Evolutionary conservation across 1,140 invertebrate genomes (phyloP), one percentile per base, ranked within the genome.

Genomic region (Drosophila tristis): DNA sequence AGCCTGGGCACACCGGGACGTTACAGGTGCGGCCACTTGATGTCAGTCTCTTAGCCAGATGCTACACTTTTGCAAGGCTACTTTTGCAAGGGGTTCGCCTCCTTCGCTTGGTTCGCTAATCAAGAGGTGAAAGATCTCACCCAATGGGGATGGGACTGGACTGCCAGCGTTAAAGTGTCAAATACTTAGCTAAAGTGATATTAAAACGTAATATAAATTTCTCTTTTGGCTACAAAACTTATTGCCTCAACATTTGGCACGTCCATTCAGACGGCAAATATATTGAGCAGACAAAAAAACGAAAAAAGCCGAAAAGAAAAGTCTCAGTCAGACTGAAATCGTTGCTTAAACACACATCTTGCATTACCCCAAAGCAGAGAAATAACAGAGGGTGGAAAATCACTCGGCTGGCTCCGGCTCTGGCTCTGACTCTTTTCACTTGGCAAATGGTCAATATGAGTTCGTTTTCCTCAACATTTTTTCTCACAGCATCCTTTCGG

Each of bases 211-310:
- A 78, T 78, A 82, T 82, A 78, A 63, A 81, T 78, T 81, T 81
- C 68, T 58, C 31, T 49, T 51, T 75, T 65, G 71, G 72, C 61
- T 75, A 58, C 58, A 78, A 51, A 74, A 82, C 74, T 82, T 82
- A 82, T 82, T 82, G 79, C 80, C 75, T 64, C 68, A 59, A 77
- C 79, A 78, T 82, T 82, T 82, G 79, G 79, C 79, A 82, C 79
- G 79, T 78, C 74, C 79, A 78, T 63, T 82, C 79, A 78, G 64
- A 53, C 54, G 68, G 74, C 68, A 81, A 82, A 81, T 78, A 78
- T 75, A 75, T 82, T 75, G 72, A 62, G 43, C 60, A 57, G 49
- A 56, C 54, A 20, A 75, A 77, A 71, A 74, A 79, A 70, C 61
- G 47, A 44, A 45, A 31, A 67, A 77, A 74, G 43, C 45, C 61